Conservation (phyloP, 2,113 vertebrate genomes). For the Psammodynastes pulverulentus region DNA sequence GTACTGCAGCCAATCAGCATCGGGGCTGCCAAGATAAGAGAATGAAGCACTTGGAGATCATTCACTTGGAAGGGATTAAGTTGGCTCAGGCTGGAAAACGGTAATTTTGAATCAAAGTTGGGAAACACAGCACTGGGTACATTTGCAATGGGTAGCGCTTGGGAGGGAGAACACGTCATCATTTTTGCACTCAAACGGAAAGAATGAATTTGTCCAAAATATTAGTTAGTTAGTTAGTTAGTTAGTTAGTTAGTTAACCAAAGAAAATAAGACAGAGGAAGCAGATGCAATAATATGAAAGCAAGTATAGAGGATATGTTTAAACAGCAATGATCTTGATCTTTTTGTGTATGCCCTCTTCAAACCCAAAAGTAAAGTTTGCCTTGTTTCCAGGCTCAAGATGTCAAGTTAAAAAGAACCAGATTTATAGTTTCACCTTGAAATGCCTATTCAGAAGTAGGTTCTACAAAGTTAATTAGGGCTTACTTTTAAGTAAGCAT, state of each 20-base stretch:
- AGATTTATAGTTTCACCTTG: not conserved
- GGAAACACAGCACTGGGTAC: not conserved
- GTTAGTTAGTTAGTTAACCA: not conserved
- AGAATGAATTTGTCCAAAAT: not conserved
- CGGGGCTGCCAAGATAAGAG: not conserved
- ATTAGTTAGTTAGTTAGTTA: not conserved
- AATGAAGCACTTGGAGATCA: not conserved
- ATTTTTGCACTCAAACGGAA: not conserved
- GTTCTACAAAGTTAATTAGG: not conserved
- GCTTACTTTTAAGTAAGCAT: not conserved
- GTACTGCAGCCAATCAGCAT: not conserved
- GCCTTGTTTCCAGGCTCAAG: not conserved
- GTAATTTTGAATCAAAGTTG: not conserved
- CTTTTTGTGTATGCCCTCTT: not conserved
- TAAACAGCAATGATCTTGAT: slow-evolving; percentile 14
- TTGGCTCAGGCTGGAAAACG: not conserved
- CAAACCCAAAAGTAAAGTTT: not conserved
- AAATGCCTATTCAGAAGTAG: not conserved
- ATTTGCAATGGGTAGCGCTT: not conserved
- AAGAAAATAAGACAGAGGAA: slow-evolving; percentile 18
- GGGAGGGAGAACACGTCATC: not conserved
- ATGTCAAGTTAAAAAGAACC: not conserved
- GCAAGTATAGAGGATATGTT: not conserved
- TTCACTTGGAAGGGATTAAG: not conserved
- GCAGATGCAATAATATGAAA: not conserved